Evolutionary conservation across 1,140 invertebrate species (phyloP).

Genomic region (Meloidogyne hapla): DNA sequence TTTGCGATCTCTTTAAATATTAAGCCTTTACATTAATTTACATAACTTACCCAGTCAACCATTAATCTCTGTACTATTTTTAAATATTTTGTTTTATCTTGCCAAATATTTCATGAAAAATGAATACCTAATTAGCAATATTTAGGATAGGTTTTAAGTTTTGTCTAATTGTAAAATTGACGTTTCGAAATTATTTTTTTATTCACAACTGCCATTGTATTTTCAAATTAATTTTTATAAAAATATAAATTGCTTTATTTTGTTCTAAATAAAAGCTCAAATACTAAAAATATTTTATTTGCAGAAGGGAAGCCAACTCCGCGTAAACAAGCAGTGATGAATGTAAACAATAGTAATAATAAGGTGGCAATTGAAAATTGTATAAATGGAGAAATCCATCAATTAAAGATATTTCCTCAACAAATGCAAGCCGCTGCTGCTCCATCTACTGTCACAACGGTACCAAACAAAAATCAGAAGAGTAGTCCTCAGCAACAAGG

Average conservation of each 20-base stretch:
- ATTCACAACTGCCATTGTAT: not conserved
- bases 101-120: not conserved
- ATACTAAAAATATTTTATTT: not conserved
- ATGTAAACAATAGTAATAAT: conserved; percentile 5
- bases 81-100: not conserved
- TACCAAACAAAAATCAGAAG: not conserved
- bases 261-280: not conserved
- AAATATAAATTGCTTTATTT: not conserved
- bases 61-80: not conserved
- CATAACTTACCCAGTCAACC: not conserved
- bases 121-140: too few species aligned
- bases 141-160: too few species aligned
- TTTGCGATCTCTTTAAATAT: not conserved
- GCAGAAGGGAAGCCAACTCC: conserved; percentile 11
- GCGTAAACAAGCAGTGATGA: conserved; percentile 18
- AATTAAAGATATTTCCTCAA: conserved; percentile 14
- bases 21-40: conserved; percentile 4
- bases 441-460: not conserved
- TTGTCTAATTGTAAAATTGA: not conserved
- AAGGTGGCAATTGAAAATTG: conserved; percentile 8
- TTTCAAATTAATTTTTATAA: not conserved
- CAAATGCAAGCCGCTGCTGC: not conserved
- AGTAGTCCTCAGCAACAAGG: not conserved
- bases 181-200: not conserved
- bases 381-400: not conserved